Percentiles rank a stretch among this genome's conserved stretches.
Conservation (phyloP, 2,113 vertebrate genomes). For the Panthera tigris region DNA sequence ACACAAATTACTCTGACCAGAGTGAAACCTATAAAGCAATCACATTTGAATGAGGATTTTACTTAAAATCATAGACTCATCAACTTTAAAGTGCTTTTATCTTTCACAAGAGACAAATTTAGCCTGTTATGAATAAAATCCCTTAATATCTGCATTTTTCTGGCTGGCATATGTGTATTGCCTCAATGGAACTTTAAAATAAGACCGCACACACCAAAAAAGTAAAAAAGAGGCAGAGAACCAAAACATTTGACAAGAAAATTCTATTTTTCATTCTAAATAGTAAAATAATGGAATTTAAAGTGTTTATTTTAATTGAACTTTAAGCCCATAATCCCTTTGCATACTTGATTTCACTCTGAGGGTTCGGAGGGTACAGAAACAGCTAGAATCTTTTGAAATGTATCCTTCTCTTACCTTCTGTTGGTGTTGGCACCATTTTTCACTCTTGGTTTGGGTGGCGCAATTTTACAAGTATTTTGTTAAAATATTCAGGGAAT, state of each 20-base stretch:
- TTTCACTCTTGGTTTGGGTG: not conserved
- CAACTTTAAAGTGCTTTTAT: slow-evolving; percentile 67
- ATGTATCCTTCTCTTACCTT: not conserved
- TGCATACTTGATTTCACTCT: not conserved
- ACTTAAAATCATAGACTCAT: slow-evolving; percentile 67
- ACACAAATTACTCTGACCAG: slow-evolving; percentile 69
- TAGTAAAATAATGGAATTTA: slow-evolving; percentile 33
- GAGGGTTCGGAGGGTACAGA: not conserved
- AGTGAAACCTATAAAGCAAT: slow-evolving; percentile 69
- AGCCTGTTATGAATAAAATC: slow-evolving; percentile 67
- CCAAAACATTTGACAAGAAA: slow-evolving; percentile 9
- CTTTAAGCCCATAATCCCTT: not conserved
- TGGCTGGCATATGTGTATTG: not conserved
- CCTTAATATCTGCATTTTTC: slow-evolving; percentile 7
- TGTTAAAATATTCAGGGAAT: slow-evolving; percentile 43
- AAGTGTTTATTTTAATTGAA: slow-evolving; percentile 51
- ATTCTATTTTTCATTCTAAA: slow-evolving; percentile 8
- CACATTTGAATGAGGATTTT: slow-evolving; percentile 60
- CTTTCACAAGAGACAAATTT: slow-evolving; percentile 70
- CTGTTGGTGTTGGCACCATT: not conserved
- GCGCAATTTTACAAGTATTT: slow-evolving; percentile 34
- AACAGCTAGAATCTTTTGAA: not conserved
- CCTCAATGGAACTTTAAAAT: slow-evolving; percentile 18
- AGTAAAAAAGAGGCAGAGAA: not conserved
- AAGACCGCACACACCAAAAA: slow-evolving; percentile 30